These are phyloP conservation scores for Schizaphis graminum DNA, from an alignment of 2,888 invertebrate genomes.

Conservation along the genomic window DNA sequence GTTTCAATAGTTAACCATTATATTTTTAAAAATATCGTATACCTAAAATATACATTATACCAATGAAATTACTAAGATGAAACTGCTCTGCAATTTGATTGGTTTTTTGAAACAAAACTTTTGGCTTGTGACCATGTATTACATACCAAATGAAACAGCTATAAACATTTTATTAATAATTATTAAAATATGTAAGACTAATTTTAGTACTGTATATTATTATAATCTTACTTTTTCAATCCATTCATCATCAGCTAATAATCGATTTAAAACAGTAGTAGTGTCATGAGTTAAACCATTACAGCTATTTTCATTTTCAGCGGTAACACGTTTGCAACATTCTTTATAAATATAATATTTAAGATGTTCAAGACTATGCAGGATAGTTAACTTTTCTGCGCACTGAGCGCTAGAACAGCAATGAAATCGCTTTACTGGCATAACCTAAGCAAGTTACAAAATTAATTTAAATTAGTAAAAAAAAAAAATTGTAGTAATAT, in stretches of 20 bases:
- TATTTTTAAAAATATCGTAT: conserved; percentile 44
- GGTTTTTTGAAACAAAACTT: background rate
- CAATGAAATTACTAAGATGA: background rate
- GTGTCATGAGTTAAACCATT: background rate
- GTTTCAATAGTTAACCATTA: background rate
- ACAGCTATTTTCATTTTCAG: conserved; percentile 19
- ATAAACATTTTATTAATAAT: conserved; percentile 8
- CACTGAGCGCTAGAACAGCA: conserved; percentile 39
- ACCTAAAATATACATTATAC: conserved; percentile 31
- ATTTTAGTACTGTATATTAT: too few relatives aligned
- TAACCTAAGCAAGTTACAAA: background rate
- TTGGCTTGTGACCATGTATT: conserved; percentile 27
- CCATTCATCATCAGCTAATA: conserved; percentile 55
- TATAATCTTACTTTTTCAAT: conserved; percentile 33
- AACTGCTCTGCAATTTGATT: conserved; percentile 7
- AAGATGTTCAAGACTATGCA: conserved; percentile 41
- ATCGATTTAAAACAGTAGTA: conserved; percentile 41
- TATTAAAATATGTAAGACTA: background rate
- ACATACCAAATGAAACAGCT: conserved; percentile 31
- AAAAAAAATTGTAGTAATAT: background rate
- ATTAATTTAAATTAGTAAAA: background rate
- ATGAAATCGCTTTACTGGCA: background rate
- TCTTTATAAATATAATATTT: conserved; percentile 49
- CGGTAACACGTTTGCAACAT: conserved; percentile 45
- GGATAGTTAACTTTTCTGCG: background rate